A percentile compares a stretch with the other conserved stretches of the same genome.
phyloP scores from a whole-genome alignment of 2,888 invertebrate genomes.

The Sminthurinus aureus region DNA sequence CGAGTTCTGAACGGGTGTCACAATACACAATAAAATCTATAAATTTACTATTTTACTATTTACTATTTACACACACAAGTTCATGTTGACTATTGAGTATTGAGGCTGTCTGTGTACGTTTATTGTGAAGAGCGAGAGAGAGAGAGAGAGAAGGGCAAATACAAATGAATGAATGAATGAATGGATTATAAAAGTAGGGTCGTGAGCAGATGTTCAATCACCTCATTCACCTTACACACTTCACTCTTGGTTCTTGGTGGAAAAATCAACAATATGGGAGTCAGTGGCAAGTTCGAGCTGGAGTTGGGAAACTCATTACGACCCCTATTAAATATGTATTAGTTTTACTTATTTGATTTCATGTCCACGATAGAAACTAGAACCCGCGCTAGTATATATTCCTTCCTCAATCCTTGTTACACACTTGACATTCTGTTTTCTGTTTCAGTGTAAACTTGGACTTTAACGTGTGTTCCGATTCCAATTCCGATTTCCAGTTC shows the following conservation, averaged over 20 bases:
- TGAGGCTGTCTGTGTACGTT: no score
- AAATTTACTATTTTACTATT: no score
- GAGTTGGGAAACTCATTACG: background rate
- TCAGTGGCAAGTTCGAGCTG: background rate
- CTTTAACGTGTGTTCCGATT: background rate
- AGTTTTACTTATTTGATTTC: background rate
- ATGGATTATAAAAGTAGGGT: background rate
- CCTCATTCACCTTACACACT: conserved; percentile 29
- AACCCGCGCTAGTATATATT: background rate
- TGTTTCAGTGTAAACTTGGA: background rate
- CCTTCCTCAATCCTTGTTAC: no score
- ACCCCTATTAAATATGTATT: conserved; percentile 20
- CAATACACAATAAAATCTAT: background rate
- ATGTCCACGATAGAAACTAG: background rate
- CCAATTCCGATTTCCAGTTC: background rate
- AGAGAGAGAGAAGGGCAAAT: no score
- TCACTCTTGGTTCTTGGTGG: background rate
- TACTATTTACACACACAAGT: no score
- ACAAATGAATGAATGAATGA: conserved; percentile 5
- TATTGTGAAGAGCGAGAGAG: no score
- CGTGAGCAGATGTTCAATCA: conserved; percentile 39
- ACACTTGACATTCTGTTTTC: background rate
- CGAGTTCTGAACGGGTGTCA: background rate
- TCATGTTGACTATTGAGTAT: no score
- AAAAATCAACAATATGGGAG: background rate